Base-by-base conservation (phyloP, 2,888 invertebrate genomes). In the Eurytoma californica region DNA sequence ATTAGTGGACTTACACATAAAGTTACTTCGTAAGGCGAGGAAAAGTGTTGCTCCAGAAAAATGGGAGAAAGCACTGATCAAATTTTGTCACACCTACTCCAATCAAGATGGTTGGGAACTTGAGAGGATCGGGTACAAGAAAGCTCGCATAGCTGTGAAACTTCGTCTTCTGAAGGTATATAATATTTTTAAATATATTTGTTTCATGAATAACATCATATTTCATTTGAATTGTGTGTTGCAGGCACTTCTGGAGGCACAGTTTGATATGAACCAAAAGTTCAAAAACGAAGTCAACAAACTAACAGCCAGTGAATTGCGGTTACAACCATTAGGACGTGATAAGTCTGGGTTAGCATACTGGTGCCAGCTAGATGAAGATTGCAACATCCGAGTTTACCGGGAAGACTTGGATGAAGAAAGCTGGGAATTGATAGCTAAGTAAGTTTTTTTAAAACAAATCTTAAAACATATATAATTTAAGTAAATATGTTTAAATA, bases 361-460 rank as follows among this genome's bases (percentile, higher is more conserved):
- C 90, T 99, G 99, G 98, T 94, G 95, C 86, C 97, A 98, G 86
- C 93, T 95, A 77, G 97, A 98, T 90, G 94, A 95, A 82, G 95
- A 96, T 80, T 95, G 96, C 85, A 97, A 97, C 90, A 92, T 99
- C 82, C 93, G 97, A 82, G 94, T 99, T 66, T 99, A 98, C 90
- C 95, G 96, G 87, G 99, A 99, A 91, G 98, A 99, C 88, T 94
- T 96, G 83, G 98, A 99, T 90, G 98, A 99, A 88, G 97, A 98
- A 89, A 96, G 96, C 16, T 98, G 98, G 98, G 94, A 95, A 88
- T 92, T 98, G 65, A 95, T 98, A 82, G 98, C 97, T 82, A 95
- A 94, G 96, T 96, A 91, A 90, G 91, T 89, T 81, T 68, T 14
- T 75, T 60, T 58, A 70, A 39, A 9, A 39, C 39, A 39, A 39